phyloP scores from a whole-genome alignment of 2,888 invertebrate species.

The Drosophila pseudotakahashii region DNA sequence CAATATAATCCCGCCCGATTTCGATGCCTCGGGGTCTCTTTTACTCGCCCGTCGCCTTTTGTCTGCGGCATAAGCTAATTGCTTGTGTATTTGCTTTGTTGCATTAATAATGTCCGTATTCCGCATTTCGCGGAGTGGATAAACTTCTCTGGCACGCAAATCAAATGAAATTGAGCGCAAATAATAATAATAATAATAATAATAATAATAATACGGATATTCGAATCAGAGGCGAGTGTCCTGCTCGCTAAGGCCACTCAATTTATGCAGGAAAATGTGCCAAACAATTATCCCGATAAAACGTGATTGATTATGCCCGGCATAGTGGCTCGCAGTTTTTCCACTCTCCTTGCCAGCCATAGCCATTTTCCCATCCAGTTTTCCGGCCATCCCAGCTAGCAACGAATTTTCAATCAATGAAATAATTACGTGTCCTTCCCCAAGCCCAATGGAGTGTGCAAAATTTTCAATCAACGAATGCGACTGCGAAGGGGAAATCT shows the following conservation, averaged over 20 bases:
- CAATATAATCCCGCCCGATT: conserved; percentile 23
- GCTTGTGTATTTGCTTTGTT: conserved; percentile 30
- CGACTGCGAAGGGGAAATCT: conserved; percentile 49
- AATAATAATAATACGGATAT: conserved; percentile 50
- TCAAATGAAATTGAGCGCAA: conserved; percentile 66
- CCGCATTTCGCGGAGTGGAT: conserved; percentile 2
- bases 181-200: conserved; percentile 64
- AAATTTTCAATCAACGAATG: conserved; percentile 69
- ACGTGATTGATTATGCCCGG: conserved; percentile 70
- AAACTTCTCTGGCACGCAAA: conserved; percentile 21
- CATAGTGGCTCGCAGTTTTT: conserved; percentile 30
- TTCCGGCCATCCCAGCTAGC: conserved; percentile 17
- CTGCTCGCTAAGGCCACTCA: conserved; percentile 40
- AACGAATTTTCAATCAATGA: conserved; percentile 67
- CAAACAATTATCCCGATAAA: conserved; percentile 71
- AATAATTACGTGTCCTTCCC: conserved; percentile 69
- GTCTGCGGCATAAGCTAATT: conserved; percentile 26
- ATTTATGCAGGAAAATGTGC: conserved; percentile 57
- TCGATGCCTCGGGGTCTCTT: conserved; percentile 14
- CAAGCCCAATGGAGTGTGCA: conserved; percentile 60
- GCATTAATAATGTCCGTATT: conserved; percentile 24
- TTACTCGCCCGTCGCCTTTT: conserved; percentile 12
- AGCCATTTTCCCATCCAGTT: not conserved
- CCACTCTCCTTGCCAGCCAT: not conserved
- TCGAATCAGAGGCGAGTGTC: conserved; percentile 32